Evolutionary conservation across 2,797 vertebrate genomes (phyloP).

Genomic region (Phyllotis vaccarum): DNA sequence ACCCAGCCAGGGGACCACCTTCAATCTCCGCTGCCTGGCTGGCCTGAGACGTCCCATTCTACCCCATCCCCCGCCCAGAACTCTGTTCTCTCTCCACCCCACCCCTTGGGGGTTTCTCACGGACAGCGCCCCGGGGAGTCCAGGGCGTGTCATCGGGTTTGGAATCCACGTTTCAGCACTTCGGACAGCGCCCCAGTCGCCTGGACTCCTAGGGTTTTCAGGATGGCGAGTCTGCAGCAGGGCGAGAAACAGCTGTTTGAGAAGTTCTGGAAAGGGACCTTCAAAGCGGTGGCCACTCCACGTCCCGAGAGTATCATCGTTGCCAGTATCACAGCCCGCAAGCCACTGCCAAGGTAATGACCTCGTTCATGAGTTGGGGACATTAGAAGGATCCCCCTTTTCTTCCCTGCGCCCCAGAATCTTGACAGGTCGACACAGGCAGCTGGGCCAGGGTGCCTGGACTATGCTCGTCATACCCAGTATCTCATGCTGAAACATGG

Average conservation of each 20-base stretch:
- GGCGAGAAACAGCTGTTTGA: slow-evolving; percentile 98
- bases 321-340: slow-evolving; percentile 95
- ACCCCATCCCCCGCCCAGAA: slow-evolving; percentile 65
- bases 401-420: slow-evolving; percentile 54
- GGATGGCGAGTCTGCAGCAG: slow-evolving; percentile 89
- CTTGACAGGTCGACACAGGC: background rate
- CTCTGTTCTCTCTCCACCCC: slow-evolving; percentile 56
- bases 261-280: slow-evolving; percentile 99
- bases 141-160: background rate
- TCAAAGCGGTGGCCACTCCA: slow-evolving; percentile 97
- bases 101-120: slow-evolving; percentile 31
- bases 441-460: slow-evolving; percentile 44
- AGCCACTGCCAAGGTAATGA: slow-evolving; percentile 92
- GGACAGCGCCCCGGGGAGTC: slow-evolving; percentile 18
- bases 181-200: slow-evolving; percentile 81
- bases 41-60: slow-evolving; percentile 32
- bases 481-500: slow-evolving; percentile 59
- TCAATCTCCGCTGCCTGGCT: slow-evolving; percentile 26
- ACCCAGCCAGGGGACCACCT: slow-evolving; percentile 12
- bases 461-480: background rate
- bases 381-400: background rate
- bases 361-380: background rate
- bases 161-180: slow-evolving; percentile 85
- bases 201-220: slow-evolving; percentile 41
- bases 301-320: slow-evolving; percentile 96